Conservation (phyloP, 1,140 invertebrate species). For the Zaprionus kolodkinae region DNA sequence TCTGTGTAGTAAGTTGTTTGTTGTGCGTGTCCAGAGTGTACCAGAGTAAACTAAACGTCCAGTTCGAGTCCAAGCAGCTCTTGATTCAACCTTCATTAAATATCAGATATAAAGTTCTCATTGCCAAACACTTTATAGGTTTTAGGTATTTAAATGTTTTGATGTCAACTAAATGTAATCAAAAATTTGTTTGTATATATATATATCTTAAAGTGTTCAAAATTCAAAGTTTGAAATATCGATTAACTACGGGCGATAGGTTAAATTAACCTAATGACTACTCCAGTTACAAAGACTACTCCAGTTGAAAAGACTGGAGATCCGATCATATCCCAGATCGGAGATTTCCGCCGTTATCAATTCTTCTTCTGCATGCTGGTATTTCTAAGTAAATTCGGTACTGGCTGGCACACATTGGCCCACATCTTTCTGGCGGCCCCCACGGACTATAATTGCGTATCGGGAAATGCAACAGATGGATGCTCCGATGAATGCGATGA, state of each 20-base stretch:
- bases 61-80: not conserved
- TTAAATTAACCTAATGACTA: not conserved
- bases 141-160: too few relatives aligned
- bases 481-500: conserved; percentile 85
- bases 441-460: conserved; percentile 83
- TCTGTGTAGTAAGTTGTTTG: conserved; percentile 25
- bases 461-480: conserved; percentile 81
- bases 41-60: too few relatives aligned
- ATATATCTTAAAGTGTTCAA: too few relatives aligned
- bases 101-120: too few relatives aligned
- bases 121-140: too few relatives aligned
- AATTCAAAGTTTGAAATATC: too few relatives aligned
- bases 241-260: not conserved
- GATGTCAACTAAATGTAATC: too few relatives aligned
- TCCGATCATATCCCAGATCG: conserved; percentile 85
- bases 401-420: conserved; percentile 88
- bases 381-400: conserved; percentile 89
- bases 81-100: conserved; percentile 17
- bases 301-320: conserved; percentile 37
- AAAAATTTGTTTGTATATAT: too few relatives aligned
- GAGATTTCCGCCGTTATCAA: conserved; percentile 90
- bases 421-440: conserved; percentile 88
- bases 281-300: conserved; percentile 27
- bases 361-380: conserved; percentile 87
- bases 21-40: not conserved